These are phyloP conservation scores for Tiphia femorata DNA, from an alignment of 2,888 invertebrate species.

Conservation along the genomic window DNA sequence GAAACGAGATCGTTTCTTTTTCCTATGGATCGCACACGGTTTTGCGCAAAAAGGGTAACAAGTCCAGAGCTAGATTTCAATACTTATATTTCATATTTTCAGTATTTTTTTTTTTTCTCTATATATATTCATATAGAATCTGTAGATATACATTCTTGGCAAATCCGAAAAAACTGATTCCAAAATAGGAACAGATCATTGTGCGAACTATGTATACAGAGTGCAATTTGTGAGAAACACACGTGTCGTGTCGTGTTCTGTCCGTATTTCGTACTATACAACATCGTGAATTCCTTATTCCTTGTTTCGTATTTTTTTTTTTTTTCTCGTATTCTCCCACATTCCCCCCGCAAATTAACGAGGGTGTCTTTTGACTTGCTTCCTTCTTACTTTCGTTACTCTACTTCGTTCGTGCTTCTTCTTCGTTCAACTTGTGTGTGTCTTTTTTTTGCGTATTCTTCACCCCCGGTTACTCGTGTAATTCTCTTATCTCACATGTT, in stretches of 20 bases:
- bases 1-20: background rate
- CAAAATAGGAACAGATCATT: constrained; percentile 65
- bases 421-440: background rate
- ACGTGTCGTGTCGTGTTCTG: constrained; percentile 39
- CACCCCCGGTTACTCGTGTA: background rate
- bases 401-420: constrained; percentile 4
- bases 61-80: constrained; percentile 49
- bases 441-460: background rate
- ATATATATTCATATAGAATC: constrained; percentile 48
- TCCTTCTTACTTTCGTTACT: constrained; percentile 11
- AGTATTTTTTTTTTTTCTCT: too few species aligned
- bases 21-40: constrained; percentile 12
- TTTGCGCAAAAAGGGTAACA: constrained; percentile 35
- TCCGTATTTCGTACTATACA: constrained; percentile 8
- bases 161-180: constrained; percentile 63
- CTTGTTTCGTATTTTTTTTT: constrained; percentile 22
- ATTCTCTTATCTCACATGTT: background rate
- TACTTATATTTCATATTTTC: constrained; percentile 49
- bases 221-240: constrained; percentile 59
- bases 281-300: too few species aligned
- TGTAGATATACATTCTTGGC: constrained; percentile 58
- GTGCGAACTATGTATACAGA: constrained; percentile 65
- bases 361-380: too few species aligned
- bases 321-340: constrained; percentile 13
- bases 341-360: too few species aligned